phyloP scores from a whole-genome alignment of 2,888 invertebrate genomes.

The Erpobdella octoculata region DNA sequence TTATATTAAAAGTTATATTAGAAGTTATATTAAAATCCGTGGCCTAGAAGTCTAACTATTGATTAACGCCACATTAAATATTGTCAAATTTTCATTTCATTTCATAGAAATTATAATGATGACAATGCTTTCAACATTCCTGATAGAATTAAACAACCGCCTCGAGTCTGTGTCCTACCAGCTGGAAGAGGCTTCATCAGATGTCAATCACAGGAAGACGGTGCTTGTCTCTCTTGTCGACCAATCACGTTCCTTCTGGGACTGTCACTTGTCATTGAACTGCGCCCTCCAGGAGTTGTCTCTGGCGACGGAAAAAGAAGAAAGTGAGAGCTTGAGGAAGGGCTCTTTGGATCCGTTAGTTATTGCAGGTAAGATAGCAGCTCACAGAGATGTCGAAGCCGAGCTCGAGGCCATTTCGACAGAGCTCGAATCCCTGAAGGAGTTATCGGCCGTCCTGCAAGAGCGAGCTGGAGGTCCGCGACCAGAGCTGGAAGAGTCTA shows the following conservation, averaged over 20 bases:
- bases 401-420: conserved; percentile 63
- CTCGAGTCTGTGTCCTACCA: conserved; percentile 13
- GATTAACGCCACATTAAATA: too few relatives aligned
- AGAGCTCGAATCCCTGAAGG: conserved; percentile 84
- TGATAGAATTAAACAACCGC: not conserved
- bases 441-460: conserved; percentile 84
- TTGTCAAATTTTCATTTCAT: too few relatives aligned
- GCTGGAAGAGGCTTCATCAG: conserved; percentile 10
- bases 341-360: conserved; percentile 15
- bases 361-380: conserved; percentile 3
- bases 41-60: too few relatives aligned
- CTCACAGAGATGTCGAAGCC: conserved; percentile 42
- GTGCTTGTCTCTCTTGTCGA: not conserved
- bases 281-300: not conserved
- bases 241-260: conserved; percentile 19
- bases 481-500: conserved; percentile 92
- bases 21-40: too few relatives aligned
- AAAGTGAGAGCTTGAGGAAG: not conserved
- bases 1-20: too few relatives aligned
- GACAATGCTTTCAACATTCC: too few relatives aligned
- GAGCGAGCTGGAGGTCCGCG: conserved; percentile 89
- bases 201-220: conserved; percentile 6
- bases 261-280: not conserved
- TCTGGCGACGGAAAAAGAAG: not conserved
- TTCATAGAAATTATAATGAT: too few relatives aligned